Conservation (phyloP, 2,113 vertebrate species). For the Bungarus multicinctus region DNA sequence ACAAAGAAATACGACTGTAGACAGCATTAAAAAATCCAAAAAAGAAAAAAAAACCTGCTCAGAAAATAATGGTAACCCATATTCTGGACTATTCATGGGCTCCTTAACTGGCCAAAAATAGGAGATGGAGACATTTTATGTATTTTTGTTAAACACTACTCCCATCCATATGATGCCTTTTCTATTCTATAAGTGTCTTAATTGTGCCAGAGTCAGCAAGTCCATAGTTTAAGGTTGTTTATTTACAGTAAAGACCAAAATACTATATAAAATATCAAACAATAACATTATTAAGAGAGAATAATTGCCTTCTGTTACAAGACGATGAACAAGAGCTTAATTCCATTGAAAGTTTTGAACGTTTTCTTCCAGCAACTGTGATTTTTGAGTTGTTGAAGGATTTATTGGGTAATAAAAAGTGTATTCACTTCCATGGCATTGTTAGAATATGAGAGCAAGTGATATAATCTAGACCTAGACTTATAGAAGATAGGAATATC, state of each 20-base stretch:
- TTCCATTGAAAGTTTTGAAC: not conserved
- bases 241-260: not conserved
- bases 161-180: not conserved
- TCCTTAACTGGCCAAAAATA: not conserved
- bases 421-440: not conserved
- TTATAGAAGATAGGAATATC: not conserved
- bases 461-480: not conserved
- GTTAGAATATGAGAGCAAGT: not conserved
- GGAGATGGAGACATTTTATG: not conserved
- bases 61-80: not conserved
- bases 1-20: not conserved
- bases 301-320: not conserved
- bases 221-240: not conserved
- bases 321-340: not conserved
- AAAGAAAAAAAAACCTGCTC: not conserved
- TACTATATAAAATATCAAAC: not conserved
- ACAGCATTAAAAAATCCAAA: not conserved
- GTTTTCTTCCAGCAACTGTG: not conserved
- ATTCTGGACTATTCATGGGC: not conserved
- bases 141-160: not conserved
- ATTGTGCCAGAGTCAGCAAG: not conserved
- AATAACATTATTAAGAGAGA: not conserved
- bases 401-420: not conserved
- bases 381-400: not conserved
- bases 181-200: not conserved